Base-by-base conservation (phyloP, 2,888 invertebrate species). In the Ischnura elegans region DNA sequence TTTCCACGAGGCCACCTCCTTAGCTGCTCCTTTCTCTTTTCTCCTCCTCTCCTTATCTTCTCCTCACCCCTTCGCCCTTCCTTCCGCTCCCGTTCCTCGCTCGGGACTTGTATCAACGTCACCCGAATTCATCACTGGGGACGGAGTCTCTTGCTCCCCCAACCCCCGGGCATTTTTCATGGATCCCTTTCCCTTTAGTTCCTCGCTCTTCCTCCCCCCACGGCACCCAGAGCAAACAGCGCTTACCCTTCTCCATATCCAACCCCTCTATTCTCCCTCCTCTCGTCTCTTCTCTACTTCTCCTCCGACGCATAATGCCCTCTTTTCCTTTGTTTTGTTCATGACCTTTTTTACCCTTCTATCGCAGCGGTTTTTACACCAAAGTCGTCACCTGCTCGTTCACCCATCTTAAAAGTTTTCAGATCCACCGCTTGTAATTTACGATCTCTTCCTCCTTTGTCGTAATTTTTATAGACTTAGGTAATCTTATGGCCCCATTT, bases 1-100 rank as follows among this genome's bases (percentile, higher is more conserved):
- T 86, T 45, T 86, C 86, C 86, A 25, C n/a, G 25, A n/a, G 86
- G n/a, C 86, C 86, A 86, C 36, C 86, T 86, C 86, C 86, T 45
- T 46, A 45, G 86, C 86, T 51, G 6, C 45, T 19, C 45, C 86
- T 45, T 4, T 45, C 25, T 36, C 45, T 8, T n/a, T 13, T 42
- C 25, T 45, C 25, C 45, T 6, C 25, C 86, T 5, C 45, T n/a
- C 19, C 86, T 25, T 29, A 2, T 25, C 6, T 45, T 0, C 29
- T 25, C 85, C 42, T 45, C 43, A n/a, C 10, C 43, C 21, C 86
- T 45, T 86, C 21, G n/a, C n/a, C n/a, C n/a, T n/a, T n/a, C n/a
- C n/a, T n/a, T 19, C 84, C 29, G 29, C 84, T 42, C 29, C n/a
- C 84, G 1, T 13, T 13, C 47, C 51, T 51, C 51, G 0, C 19